Base-by-base conservation (phyloP, 1,140 invertebrate genomes). In the Zaprionus kolodkinae region DNA sequence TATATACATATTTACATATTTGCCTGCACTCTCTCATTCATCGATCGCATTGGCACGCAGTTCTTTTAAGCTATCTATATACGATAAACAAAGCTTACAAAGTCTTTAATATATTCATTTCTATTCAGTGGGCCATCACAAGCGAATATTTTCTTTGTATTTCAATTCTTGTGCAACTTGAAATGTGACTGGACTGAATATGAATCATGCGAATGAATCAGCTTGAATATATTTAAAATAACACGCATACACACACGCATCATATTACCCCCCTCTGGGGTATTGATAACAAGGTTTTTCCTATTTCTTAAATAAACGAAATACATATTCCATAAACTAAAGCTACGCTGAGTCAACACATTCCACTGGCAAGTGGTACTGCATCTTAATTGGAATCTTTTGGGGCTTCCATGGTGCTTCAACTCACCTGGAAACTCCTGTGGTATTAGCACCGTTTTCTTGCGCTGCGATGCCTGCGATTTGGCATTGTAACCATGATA, bases 371-470 rank as follows among this genome's bases (percentile, higher is more conserved):
- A 21, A n/a, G 12, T 1, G 38, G 9, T n/a, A 13, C 12, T 6
- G 27, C 27, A 6, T 30, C 27, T 30, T 30, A 30, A 30, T 5
- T 15, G 45, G 30, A 50, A 63, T 67, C 6, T 50, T n/a, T 21
- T n/a, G 45, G 27, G 30, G n/a, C n/a, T n/a, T n/a, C n/a, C n/a
- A n/a, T n/a, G n/a, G n/a, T n/a, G 2, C 48, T 40, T 40, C 74
- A 4, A 27, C 88, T 90, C 61, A 92, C 92, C 92, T 79, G 92
- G 76, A 91, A 92, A 92, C 65, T 92, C 92, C 76, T 92, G 92
- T 25, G 92, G 92, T 79, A 92, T 92, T 17, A 91, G 85, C 54
- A 92, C 87, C 25, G 77, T 84, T 66, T 92, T 92, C 25, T 92
- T 92, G 40, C 91, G 87, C 67, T 86, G 89, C 48, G 81, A 75